A percentile compares a stretch with the other conserved stretches of the same genome.
Conservation (phyloP, 2,888 invertebrate genomes). For the Drosophila nr. fundita region DNA sequence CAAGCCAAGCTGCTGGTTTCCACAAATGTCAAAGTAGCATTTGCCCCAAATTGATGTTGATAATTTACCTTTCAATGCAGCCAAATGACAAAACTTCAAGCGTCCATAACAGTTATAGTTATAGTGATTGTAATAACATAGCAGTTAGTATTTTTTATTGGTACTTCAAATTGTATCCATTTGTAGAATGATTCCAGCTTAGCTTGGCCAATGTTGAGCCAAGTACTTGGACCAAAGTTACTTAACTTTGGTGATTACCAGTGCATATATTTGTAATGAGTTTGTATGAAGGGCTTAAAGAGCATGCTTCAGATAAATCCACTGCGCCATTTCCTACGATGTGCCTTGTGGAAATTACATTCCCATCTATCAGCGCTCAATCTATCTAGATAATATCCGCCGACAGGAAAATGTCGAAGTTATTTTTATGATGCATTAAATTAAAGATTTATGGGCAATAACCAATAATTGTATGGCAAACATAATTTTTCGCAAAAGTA, state of each 20-base stretch:
- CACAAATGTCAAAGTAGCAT: conserved; percentile 28
- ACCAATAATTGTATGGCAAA: too few relatives aligned
- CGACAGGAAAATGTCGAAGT: background rate
- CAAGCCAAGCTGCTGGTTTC: conserved; percentile 18
- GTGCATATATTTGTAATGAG: background rate
- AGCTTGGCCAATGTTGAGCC: background rate
- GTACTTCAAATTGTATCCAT: conserved; percentile 15
- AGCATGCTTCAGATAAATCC: background rate
- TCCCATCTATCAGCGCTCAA: background rate
- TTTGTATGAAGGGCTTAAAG: background rate
- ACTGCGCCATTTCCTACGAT: background rate
- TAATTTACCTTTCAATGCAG: conserved; percentile 17
- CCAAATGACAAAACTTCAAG: conserved; percentile 30
- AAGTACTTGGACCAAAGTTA: conserved; percentile 1
- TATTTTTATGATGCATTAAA: conserved; percentile 1
- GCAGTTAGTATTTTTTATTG: conserved; percentile 15
- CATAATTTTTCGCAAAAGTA: background rate
- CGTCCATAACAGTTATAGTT: conserved; percentile 21
- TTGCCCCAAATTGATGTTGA: conserved; percentile 13
- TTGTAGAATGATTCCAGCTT: background rate
- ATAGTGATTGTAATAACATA: conserved; percentile 34
- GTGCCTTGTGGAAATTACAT: background rate
- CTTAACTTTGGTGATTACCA: background rate
- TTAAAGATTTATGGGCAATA: background rate
- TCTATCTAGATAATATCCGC: background rate